Base-by-base conservation (phyloP, 1,140 invertebrate genomes). In the Venturia canescens region DNA sequence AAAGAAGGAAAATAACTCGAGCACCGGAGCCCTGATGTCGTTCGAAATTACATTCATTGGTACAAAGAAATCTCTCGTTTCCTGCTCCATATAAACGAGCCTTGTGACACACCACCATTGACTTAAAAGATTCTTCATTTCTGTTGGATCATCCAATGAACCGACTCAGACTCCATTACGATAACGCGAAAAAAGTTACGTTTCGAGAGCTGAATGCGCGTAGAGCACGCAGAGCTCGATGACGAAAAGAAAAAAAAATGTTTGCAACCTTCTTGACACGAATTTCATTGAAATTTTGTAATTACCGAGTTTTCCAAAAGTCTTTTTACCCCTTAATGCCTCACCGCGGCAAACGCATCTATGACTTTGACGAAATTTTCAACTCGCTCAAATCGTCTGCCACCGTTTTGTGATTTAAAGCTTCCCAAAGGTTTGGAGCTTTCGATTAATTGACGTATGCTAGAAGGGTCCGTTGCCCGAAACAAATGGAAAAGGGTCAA, bases 41-140 rank as follows among this genome's bases (percentile, higher is more conserved):
- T 69, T 31, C 66, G 29, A 69, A 69, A 69, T 69, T 69, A 69
- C 13, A 69, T 69, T 69, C 27, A 31, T 69, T 69, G 26, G 4
- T 31, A 69, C 66, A 69, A 69, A 31, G 66, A 69, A 69, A 69
- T 44, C 15, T 31, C 27, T 18, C 27, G 2, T 69, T 18, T 31
- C 66, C 66, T 67, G 13, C n/a, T 31, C 3, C 29, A 31, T 69
- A 69, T 69, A 69, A 31, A 69, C n/a, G 29, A 31, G 3, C 66
- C 15, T 21, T 15, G 66, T n/a, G 13, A 2, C 29, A 69, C 27
- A 31, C 21, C 6, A n/a, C 23, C 11, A n/a, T 15, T 1, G 18
- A 4, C 29, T 21, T 9, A 31, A 15, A 18, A 31, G 66, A 69
- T 31, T n/a, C 66, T 31, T 18, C 66, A 69, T 31, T 29, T 69